These are phyloP conservation scores for Agrilus planipennis DNA, from an alignment of 1,140 invertebrate species.

Conservation along the genomic window DNA sequence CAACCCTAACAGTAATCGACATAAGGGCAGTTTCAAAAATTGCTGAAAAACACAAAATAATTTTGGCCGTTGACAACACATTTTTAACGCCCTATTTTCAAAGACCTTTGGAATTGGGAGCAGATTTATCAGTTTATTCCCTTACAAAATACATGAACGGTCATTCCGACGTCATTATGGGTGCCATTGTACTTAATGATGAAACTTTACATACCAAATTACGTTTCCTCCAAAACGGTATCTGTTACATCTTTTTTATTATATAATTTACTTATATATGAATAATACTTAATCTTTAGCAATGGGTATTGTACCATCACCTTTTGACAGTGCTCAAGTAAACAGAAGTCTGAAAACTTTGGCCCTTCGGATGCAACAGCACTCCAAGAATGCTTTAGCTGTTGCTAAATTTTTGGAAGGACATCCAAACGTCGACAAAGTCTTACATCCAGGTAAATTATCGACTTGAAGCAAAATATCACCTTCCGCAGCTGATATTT, in stretches of 20 bases:
- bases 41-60: slow-evolving; percentile 47
- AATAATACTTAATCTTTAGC: slow-evolving; percentile 40
- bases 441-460: slow-evolving; percentile 74
- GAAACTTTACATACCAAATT: slow-evolving; percentile 60
- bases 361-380: slow-evolving; percentile 80
- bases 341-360: slow-evolving; percentile 92
- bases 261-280: not conserved
- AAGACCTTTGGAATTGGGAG: slow-evolving; percentile 80
- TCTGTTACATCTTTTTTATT: slow-evolving; percentile 15
- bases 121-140: slow-evolving; percentile 87
- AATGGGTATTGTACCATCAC: slow-evolving; percentile 85
- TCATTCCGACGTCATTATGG: slow-evolving; percentile 97
- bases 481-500: too few species aligned
- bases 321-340: slow-evolving; percentile 91
- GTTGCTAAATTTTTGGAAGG: slow-evolving; percentile 71
- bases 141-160: slow-evolving; percentile 98
- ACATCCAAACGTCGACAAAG: slow-evolving; percentile 66
- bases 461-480: too few species aligned
- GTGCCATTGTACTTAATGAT: slow-evolving; percentile 65
- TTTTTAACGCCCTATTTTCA: slow-evolving; percentile 95
- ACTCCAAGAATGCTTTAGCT: slow-evolving; percentile 63
- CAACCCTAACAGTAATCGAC: slow-evolving; percentile 82
- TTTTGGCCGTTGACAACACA: slow-evolving; percentile 94
- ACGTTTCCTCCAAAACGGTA: slow-evolving; percentile 84
- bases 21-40: slow-evolving; percentile 62